Evolutionary conservation across 2,797 vertebrate genomes (phyloP).

Genomic region (Menidia menidia): DNA sequence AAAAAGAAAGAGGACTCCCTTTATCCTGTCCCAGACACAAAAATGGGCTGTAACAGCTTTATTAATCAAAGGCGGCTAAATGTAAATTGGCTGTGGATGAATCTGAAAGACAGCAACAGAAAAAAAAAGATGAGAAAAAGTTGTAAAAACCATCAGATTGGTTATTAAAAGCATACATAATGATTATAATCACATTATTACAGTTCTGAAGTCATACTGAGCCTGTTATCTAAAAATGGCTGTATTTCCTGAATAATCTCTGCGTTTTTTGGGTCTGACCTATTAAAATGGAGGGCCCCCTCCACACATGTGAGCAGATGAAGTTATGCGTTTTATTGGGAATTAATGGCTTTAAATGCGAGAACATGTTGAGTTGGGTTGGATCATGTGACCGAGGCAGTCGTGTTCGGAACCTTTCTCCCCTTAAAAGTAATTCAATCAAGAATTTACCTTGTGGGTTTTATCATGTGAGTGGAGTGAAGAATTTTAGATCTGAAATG

Average conservation of each 20-base stretch:
- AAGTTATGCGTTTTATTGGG: background rate
- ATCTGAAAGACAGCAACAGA: background rate
- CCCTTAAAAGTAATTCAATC: background rate
- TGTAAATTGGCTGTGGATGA: background rate
- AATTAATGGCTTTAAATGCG: conserved; percentile 11
- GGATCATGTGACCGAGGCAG: conserved; percentile 35
- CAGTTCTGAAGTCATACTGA: background rate
- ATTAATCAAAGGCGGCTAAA: background rate
- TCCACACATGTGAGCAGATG: background rate
- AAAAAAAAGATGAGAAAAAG: background rate
- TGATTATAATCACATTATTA: background rate
- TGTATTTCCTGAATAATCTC: background rate
- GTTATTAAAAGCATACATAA: background rate
- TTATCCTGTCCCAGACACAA: no score
- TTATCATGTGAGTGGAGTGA: background rate
- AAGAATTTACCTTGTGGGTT: background rate
- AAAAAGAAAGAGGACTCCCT: background rate
- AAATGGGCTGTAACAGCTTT: background rate
- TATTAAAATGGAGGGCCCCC: background rate
- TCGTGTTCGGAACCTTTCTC: conserved; percentile 19
- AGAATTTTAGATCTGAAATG: conserved; percentile 1
- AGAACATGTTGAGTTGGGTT: conserved; percentile 18
- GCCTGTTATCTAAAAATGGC: background rate
- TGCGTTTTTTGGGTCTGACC: no score
- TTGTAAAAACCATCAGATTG: background rate